Base-by-base conservation (phyloP, 1,140 invertebrate genomes). In the Maconellicoccus hirsutus region DNA sequence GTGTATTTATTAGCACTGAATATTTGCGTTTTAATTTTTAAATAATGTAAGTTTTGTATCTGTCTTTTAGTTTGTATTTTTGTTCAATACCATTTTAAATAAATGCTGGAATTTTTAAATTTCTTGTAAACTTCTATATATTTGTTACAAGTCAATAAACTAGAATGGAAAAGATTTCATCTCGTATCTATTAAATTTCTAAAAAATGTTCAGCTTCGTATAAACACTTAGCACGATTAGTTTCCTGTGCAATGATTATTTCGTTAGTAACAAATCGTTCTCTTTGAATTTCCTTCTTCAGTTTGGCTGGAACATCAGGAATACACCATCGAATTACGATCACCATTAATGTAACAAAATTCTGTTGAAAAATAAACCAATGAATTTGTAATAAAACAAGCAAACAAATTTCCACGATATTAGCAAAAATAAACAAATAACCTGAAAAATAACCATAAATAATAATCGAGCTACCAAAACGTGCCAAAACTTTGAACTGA, bases 371-470 rank as follows among this genome's bases (percentile, higher is more conserved):
- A 76, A 75, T 74, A 75, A 71, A 73, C 69, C 73, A 73, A 27
- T 22, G 1, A 38, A 69, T 70, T 52, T 59, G 23, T 66, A 25
- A 77, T 25, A 22, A 27, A 66, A 16, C n/a, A n/a, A n/a, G 39
- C n/a, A n/a, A n/a, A n/a, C n/a, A n/a, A n/a, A n/a, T n/a, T n/a
- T n/a, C n/a, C n/a, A n/a, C n/a, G n/a, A n/a, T n/a, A n/a, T n/a
- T n/a, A n/a, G n/a, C n/a, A 52, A 8, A 52, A 19, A 52, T 16
- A 52, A 52, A 52, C 21, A 19, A 70, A 27, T 26, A 59, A 95
- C 93, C 85, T 96, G 93, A 82, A 98, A 98, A 1, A 96, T 82
- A 4, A 98, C 90, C 29, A 98, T 88, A 79, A 98, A 98, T 1
- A 86, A 86, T 16, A 98, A 80, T 73, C 93, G 80, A 0, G 93